Evolutionary conservation across 2,797 vertebrate species (phyloP).

Genomic region (Leucoraja ocellata): DNA sequence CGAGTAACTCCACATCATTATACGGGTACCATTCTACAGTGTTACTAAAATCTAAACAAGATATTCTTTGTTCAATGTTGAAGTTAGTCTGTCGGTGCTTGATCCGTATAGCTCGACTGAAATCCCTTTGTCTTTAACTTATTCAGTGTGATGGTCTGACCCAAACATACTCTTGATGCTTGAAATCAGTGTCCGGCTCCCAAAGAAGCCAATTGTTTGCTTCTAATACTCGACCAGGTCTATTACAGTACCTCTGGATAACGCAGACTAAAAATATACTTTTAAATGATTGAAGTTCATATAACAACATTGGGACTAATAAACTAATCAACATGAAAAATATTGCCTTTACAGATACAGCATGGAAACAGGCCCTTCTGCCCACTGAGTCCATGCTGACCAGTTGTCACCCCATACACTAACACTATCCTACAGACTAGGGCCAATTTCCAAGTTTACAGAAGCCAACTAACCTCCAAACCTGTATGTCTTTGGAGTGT

Average conservation of each 20-base stretch:
- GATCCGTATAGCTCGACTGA: neutral
- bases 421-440: no score
- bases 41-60: neutral
- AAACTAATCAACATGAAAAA: neutral
- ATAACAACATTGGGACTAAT: neutral
- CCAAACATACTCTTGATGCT: neutral
- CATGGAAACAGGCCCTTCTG: no score
- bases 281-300: neutral
- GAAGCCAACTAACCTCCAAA: no score
- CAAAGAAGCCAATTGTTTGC: neutral
- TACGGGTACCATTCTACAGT: neutral
- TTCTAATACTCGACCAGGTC: neutral
- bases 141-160: neutral
- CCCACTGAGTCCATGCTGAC: no score
- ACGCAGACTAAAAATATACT: neutral
- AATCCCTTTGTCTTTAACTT: constrained; percentile 14
- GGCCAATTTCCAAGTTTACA: no score
- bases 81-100: neutral
- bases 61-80: neutral
- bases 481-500: no score
- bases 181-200: neutral
- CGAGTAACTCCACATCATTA: neutral
- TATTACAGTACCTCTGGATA: neutral
- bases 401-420: no score
- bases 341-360: neutral